Base-by-base conservation (phyloP, 1,140 invertebrate species). In the Limonius californicus region DNA sequence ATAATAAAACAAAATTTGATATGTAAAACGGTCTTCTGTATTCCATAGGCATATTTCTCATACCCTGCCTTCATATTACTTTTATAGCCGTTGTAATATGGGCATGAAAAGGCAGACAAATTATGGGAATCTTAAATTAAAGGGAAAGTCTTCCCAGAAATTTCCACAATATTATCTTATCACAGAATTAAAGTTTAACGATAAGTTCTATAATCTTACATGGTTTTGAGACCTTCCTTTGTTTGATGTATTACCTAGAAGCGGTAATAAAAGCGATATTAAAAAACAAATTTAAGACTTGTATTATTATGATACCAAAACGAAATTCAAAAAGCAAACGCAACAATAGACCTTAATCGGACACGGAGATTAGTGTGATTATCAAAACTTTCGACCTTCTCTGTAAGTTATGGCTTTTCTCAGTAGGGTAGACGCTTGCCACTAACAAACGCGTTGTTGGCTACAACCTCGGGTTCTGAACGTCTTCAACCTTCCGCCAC, bases 351-450 rank as follows among this genome's bases (percentile, higher is more conserved):
- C 23, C 23, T 27, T 27, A 27, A 27, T 27, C 23, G 23, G 23
- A 27, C 9, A 27, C 23, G 42, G 42, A 43, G 42, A 16, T 16
- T 43, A 43, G 42, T 27, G 9, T 27, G 9, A 27, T 4, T 43
- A 43, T 43, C 42, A 43, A 43, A 43, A 43, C 12, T 43, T 43
- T 43, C 42, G 42, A 43, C 42, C 42, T 14, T 47, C 35, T 11
- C 59, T 16, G 61, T 68, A 68, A 68, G 20, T 65, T 65, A 68
- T 68, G 61, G 66, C 47, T 63, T 68, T 68, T 68, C 66, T 27
- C 66, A 68, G 66, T 61, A 61, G 66, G 66, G 61, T 54, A 50
- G 55, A 56, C 60, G 57, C 60, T 56, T 35, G 42, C 30, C 53
- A 55, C 50, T 32, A 23, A 62, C 54, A 53, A 57, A 56, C 56